These are phyloP conservation scores for Augochlora pura DNA, from an alignment of 1,140 invertebrate species.

Conservation along the genomic window DNA sequence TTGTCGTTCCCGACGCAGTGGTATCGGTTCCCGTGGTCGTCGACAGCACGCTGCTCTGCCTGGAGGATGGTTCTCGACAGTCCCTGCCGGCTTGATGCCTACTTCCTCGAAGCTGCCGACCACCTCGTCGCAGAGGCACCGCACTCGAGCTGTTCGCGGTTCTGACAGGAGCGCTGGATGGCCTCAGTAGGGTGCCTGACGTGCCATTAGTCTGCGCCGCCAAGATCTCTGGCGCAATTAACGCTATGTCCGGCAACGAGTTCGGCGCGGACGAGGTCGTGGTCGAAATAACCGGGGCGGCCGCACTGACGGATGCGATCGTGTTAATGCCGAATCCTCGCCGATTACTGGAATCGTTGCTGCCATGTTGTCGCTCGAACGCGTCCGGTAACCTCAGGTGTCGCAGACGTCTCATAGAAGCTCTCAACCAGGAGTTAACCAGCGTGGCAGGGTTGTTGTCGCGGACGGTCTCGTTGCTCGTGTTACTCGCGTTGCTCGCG, in stretches of 20 bases:
- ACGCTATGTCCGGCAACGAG: conserved; percentile 76
- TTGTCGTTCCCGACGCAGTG: conserved; percentile 62
- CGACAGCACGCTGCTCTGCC: conserved; percentile 54
- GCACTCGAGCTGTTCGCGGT: conserved; percentile 16
- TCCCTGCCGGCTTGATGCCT: conserved; percentile 42
- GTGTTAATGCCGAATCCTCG: neutral
- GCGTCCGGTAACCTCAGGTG: conserved; percentile 74
- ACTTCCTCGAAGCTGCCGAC: conserved; percentile 46
- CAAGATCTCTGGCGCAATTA: conserved; percentile 76
- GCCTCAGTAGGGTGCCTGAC: conserved; percentile 63
- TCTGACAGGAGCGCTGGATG: conserved; percentile 72
- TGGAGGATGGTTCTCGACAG: conserved; percentile 39
- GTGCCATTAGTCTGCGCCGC: conserved; percentile 76
- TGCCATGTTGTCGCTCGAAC: conserved; percentile 26
- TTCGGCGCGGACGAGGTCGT: conserved; percentile 60
- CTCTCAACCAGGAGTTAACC: conserved; percentile 74
- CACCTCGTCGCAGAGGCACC: conserved; percentile 45
- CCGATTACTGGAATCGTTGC: conserved; percentile 20
- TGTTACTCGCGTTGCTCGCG: conserved; percentile 37
- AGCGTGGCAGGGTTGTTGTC: conserved; percentile 15
- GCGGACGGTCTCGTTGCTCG: conserved; percentile 26
- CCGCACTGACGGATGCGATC: too few species aligned
- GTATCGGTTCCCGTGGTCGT: conserved; percentile 60
- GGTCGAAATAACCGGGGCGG: too few species aligned
- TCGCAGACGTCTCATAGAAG: conserved; percentile 76